Evolutionary conservation across 2,888 invertebrate genomes (phyloP).

Genomic region (Mythimna vitellina): DNA sequence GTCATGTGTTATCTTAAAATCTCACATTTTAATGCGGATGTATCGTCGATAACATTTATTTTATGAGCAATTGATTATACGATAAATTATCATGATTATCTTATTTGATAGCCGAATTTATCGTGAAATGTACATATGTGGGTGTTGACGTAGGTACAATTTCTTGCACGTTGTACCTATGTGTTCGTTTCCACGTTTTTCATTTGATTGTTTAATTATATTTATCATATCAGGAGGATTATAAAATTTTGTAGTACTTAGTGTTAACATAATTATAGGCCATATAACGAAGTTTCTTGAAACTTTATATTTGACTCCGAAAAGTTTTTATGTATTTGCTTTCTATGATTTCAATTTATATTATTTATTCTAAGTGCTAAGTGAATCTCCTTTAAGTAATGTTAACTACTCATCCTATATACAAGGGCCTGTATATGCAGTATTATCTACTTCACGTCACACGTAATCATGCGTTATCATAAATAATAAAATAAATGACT

Average conservation of each 20-base stretch:
- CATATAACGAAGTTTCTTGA: too few relatives aligned
- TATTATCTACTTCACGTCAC: conserved; percentile 6
- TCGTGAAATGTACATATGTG: conserved; percentile 31
- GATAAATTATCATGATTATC: conserved; percentile 55
- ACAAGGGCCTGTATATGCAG: not conserved
- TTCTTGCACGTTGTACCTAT: conserved; percentile 6
- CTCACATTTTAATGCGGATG: conserved; percentile 51
- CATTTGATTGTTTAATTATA: conserved; percentile 11
- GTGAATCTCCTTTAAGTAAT: not conserved
- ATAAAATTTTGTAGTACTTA: not conserved
- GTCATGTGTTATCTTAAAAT: conserved; percentile 49
- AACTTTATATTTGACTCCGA: not conserved
- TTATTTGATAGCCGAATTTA: conserved; percentile 44
- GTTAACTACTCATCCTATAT: not conserved
- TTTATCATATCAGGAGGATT: conserved; percentile 15
- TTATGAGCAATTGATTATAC: conserved; percentile 51
- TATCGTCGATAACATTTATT: conserved; percentile 41
- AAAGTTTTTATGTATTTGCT: not conserved
- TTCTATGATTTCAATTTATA: not conserved
- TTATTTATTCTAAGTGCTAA: too few relatives aligned
- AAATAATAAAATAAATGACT: conserved; percentile 16
- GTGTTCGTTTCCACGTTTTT: conserved; percentile 7
- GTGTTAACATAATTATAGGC: too few relatives aligned
- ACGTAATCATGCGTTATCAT: conserved; percentile 18
- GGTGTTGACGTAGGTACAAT: conserved; percentile 11